Conservation (phyloP, 2,888 invertebrate species). For the Phengaris arion region DNA sequence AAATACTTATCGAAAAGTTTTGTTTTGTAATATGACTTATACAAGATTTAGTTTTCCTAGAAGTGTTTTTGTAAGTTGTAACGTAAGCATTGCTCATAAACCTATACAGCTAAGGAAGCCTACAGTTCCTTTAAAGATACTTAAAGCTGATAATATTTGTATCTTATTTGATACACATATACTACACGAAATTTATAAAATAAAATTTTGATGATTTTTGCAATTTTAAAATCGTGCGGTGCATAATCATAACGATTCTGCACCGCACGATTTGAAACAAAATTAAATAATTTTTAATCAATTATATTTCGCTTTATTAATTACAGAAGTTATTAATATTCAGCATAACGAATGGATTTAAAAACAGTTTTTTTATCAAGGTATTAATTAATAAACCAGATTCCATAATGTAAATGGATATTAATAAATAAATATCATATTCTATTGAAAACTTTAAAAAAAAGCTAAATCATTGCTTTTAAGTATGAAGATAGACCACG, state of each 20-base stretch:
- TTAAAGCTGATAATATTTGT: neutral
- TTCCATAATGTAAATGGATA: neutral
- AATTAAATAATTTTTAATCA: neutral
- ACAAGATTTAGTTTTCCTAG: no score
- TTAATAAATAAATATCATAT: constrained; percentile 8
- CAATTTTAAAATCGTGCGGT: neutral
- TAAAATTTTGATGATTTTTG: neutral
- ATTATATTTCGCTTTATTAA: neutral
- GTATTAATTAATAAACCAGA: neutral
- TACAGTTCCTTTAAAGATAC: constrained; percentile 3
- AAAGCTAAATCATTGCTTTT: neutral
- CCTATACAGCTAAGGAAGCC: neutral
- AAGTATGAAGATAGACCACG: neutral
- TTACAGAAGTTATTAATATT: neutral
- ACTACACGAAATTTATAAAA: neutral
- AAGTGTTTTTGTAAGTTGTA: neutral
- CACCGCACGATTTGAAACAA: neutral
- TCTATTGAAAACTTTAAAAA: neutral
- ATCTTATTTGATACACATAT: neutral
- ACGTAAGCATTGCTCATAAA: neutral
- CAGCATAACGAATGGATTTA: constrained; percentile 10
- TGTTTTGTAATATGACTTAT: no score
- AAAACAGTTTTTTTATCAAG: neutral
- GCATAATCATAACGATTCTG: neutral
- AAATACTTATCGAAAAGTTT: no score